Evolutionary conservation across 1,140 invertebrate species (phyloP), one percentile per base, ranked within the genome.

Genomic region (Callitettix versicolor): DNA sequence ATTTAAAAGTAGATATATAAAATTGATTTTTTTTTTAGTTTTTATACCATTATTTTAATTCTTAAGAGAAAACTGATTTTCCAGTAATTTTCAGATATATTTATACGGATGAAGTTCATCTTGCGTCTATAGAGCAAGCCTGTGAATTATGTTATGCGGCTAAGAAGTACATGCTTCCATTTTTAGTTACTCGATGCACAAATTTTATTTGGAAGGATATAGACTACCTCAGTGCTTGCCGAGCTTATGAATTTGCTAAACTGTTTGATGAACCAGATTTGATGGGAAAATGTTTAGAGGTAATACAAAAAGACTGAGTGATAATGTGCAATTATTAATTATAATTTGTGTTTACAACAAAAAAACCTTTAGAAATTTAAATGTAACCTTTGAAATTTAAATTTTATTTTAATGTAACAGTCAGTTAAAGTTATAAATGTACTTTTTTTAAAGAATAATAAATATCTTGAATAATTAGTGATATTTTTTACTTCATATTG

Each of bases 131-230:
- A 67, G 86, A 90, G 61, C 80, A 88, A 64, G 87, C 85, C 0
- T 89, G 85, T 69, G 86, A 91, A 60, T 69, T 90, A 12, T 90
- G 86, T 67, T 91, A 90, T 69, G 86, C 84, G 53, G 87, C 86
- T 15, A 91, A 91, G 63, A 91, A 91, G 62, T 91, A 91, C 62
- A 88, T 91, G 85, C 65, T 91, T 15, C 86, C 87, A 1, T 78
- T 82, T 67, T 71, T 91, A 6, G 84, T 89, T 0, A 81, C 86
- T 58, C 78, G 85, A 62, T 91, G 88, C 64, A 89, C 84, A 0
- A 78, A 80, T 55, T 90, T 81, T 66, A 71, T 91, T 24, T 89
- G 85, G 84, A 82, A 81, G 1, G 85, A 90, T 67, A 69, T 91
- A 1, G 79, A 83, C 58, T 79, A 85, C 0, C 82, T 80, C 58